Evolutionary conservation across 2,113 vertebrate species (phyloP).

Genomic region (Sakesphorus luctuosus): DNA sequence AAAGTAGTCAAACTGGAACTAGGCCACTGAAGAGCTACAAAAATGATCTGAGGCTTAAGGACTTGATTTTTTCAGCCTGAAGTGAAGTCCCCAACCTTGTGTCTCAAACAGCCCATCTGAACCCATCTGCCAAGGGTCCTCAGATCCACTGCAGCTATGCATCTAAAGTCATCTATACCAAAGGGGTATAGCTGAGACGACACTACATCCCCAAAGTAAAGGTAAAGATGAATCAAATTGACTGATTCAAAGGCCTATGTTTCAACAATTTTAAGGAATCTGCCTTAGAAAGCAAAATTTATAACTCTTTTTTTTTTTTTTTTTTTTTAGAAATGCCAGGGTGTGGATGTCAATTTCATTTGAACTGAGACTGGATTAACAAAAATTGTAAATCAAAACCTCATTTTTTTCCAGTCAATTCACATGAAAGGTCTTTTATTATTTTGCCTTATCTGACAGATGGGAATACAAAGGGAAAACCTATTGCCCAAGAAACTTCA

Average conservation of each 20-base stretch:
- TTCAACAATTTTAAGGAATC: not conserved
- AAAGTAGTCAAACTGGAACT: not conserved
- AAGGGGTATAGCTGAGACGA: not conserved
- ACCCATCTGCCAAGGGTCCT: not conserved
- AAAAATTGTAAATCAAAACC: not conserved
- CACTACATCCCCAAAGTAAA: not conserved
- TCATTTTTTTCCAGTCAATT: not conserved
- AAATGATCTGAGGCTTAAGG: not conserved
- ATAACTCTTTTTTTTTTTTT: not conserved
- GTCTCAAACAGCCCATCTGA: not conserved
- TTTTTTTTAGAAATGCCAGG: not conserved
- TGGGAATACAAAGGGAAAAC: not conserved
- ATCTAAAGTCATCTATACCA: not conserved
- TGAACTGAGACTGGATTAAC: not conserved
- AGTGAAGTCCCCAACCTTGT: not conserved
- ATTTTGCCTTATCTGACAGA: not conserved
- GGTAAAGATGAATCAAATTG: not conserved
- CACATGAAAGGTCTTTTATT: not conserved
- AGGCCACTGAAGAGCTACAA: rapidly evolving
- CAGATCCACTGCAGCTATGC: not conserved
- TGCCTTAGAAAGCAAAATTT: not conserved
- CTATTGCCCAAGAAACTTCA: not conserved
- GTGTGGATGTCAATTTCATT: not conserved
- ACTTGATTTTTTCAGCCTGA: not conserved
- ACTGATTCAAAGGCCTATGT: not conserved